phyloP scores from a whole-genome alignment of 2,797 vertebrate species.

The Sebastes flavidus region DNA sequence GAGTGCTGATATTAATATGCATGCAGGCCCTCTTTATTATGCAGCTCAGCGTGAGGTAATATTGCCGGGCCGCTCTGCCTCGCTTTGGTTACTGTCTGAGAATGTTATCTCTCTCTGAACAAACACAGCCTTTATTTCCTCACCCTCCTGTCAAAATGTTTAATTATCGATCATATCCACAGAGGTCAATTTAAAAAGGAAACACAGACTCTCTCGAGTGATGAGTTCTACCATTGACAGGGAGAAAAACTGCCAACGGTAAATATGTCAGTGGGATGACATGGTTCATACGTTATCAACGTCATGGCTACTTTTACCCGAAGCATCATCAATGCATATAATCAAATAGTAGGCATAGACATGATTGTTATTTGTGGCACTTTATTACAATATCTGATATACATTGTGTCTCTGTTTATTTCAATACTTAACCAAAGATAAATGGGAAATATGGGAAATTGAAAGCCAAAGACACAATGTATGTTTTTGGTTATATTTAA shows the following conservation, averaged over 20 bases:
- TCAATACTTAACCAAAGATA: neutral
- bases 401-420: neutral
- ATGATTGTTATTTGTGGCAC: neutral
- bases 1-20: constrained; percentile 89
- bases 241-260: neutral
- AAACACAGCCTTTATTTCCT: constrained; percentile 65
- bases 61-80: constrained; percentile 63
- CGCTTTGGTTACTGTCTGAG: constrained; percentile 65
- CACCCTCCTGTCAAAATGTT: constrained; percentile 67
- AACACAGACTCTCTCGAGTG: constrained; percentile 43
- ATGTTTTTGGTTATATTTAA: neutral
- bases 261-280: constrained; percentile 15
- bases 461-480: neutral
- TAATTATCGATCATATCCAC: constrained; percentile 63
- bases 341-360: neutral
- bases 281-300: neutral
- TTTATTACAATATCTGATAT: neutral
- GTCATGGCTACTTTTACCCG: neutral
- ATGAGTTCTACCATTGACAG: constrained; percentile 18
- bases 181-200: constrained; percentile 57
- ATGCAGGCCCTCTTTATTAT: constrained; percentile 82
- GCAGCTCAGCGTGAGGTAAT: constrained; percentile 75
- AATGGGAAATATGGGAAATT: neutral
- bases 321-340: constrained; percentile 5
- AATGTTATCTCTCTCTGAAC: constrained; percentile 69